Evolutionary conservation across 2,888 invertebrate species (phyloP).

Genomic region (Ernsta delagoae): DNA sequence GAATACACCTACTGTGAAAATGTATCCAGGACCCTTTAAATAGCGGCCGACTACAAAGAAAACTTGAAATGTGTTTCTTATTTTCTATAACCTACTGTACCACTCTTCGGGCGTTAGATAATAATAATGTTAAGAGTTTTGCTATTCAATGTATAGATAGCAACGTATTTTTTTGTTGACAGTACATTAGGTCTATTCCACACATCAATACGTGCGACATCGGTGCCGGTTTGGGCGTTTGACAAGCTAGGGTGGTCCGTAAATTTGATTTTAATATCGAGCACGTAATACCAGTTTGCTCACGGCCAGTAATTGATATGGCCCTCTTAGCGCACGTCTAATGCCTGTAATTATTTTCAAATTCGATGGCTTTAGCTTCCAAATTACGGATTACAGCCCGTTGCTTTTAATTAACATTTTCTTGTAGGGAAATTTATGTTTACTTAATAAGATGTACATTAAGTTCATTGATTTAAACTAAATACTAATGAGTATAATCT

Average conservation of each 20-base stretch:
- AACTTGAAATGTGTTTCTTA: no score
- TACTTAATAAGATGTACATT: no score
- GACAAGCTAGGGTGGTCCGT: slow-evolving; percentile 61
- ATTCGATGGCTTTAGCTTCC: slow-evolving; percentile 74
- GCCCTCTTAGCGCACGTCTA: slow-evolving; percentile 74
- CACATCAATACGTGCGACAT: slow-evolving; percentile 48
- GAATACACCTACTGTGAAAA: no score
- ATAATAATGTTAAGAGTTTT: no score
- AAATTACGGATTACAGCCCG: slow-evolving; percentile 76
- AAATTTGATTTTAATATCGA: slow-evolving; percentile 84
- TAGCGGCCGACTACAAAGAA: no score
- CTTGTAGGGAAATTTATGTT: no score
- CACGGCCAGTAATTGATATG: slow-evolving; percentile 78
- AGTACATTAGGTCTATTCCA: slow-evolving; percentile 43
- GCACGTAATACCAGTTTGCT: slow-evolving; percentile 77
- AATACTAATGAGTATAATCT: no score
- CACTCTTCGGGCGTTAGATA: no score
- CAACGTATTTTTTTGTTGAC: slow-evolving; percentile 8
- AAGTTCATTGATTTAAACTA: no score
- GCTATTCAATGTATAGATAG: neutral
- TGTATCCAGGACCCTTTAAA: no score
- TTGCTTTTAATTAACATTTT: no score
- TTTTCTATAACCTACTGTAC: no score
- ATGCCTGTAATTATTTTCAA: slow-evolving; percentile 82
- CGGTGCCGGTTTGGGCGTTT: slow-evolving; percentile 32